Conservation (phyloP, 2,113 vertebrate species). For the Tympanuchus pallidicinctus region DNA sequence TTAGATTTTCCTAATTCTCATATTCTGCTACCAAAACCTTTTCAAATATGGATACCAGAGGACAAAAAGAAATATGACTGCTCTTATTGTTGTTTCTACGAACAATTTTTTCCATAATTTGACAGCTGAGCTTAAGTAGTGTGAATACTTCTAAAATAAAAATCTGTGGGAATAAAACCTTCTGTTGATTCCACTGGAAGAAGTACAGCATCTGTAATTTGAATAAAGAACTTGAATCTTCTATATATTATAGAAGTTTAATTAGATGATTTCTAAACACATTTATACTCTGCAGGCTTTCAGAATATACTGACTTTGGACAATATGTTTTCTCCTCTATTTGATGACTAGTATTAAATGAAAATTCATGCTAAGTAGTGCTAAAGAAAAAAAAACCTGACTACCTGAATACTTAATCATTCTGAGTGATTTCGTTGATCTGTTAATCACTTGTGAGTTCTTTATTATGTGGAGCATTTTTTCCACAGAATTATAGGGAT, state of each 20-base stretch:
- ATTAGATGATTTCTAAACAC: not conserved
- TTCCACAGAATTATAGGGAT: not conserved
- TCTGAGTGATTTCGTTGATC: not conserved
- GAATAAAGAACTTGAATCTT: not conserved
- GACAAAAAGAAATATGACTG: not conserved
- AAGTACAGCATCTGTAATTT: not conserved
- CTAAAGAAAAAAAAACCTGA: not conserved
- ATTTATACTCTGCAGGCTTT: not conserved
- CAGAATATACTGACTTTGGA: not conserved
- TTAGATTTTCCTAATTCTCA: not conserved
- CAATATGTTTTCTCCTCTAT: not conserved
- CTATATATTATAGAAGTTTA: not conserved
- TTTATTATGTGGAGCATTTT: not conserved
- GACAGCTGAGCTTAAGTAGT: accelerated
- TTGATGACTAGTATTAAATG: not conserved
- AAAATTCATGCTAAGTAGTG: not conserved
- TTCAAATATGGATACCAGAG: not conserved
- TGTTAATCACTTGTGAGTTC: not conserved
- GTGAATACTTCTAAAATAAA: not conserved
- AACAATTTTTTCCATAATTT: not conserved
- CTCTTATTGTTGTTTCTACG: not conserved
- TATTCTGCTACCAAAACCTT: not conserved
- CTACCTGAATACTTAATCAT: not conserved
- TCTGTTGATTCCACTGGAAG: not conserved
- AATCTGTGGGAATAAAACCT: not conserved